Percentiles rank a stretch among this genome's conserved stretches.
phyloP scores from a whole-genome alignment of 1,140 invertebrate genomes.

The Phenacoccus solenopsis region DNA sequence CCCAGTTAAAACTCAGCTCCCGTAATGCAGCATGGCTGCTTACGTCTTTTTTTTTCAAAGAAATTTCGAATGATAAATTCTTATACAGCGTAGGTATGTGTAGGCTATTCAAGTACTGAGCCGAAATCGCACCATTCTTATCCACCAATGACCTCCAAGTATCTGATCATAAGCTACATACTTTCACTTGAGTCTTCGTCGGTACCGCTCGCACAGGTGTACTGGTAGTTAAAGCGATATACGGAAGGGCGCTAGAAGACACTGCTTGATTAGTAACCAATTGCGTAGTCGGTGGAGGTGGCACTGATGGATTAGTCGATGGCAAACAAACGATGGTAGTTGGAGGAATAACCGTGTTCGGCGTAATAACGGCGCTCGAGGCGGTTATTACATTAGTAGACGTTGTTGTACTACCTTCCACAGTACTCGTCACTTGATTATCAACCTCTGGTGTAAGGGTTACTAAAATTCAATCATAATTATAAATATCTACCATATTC shows the following conservation, averaged over 20 bases:
- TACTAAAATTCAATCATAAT: conserved; percentile 30
- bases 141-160: neutral
- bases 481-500: no score
- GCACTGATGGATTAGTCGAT: conserved; percentile 24
- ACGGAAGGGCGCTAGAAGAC: conserved; percentile 33
- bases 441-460: conserved; percentile 39
- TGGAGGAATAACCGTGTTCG: conserved; percentile 36
- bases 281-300: conserved; percentile 27
- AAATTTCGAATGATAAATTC: no score
- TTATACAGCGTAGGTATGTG: no score
- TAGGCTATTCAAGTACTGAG: no score
- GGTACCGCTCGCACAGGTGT: conserved; percentile 36
- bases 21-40: no score
- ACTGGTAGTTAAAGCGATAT: conserved; percentile 38
- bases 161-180: conserved; percentile 21
- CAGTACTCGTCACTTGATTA: conserved; percentile 34
- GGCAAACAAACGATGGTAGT: conserved; percentile 1
- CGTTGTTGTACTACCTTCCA: conserved; percentile 24
- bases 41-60: no score
- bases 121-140: no score
- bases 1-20: no score
- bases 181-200: conserved; percentile 34
- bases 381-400: conserved; percentile 24
- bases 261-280: conserved; percentile 23
- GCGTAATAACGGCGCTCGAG: conserved; percentile 35